Conservation (phyloP, 2,888 invertebrate genomes). For the Empis stercorea region DNA sequence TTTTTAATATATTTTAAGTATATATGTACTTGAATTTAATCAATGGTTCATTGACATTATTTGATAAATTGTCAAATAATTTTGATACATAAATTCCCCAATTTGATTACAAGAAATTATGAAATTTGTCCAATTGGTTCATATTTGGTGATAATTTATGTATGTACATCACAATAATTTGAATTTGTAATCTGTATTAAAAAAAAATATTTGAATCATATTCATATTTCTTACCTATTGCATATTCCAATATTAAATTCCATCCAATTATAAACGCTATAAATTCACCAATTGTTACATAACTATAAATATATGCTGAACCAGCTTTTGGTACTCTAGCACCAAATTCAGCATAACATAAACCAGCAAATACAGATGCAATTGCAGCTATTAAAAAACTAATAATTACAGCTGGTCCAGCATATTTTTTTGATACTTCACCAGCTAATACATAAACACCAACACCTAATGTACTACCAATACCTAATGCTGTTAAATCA, state of each 20-base stretch:
- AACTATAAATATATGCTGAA: slow-evolving; percentile 87
- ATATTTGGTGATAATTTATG: no score
- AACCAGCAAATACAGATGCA: slow-evolving; percentile 77
- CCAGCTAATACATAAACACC: slow-evolving; percentile 86
- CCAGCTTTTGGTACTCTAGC: slow-evolving; percentile 81
- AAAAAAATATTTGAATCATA: no score
- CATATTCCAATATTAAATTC: slow-evolving; percentile 83
- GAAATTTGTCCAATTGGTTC: no score
- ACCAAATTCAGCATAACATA: slow-evolving; percentile 87
- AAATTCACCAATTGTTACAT: slow-evolving; percentile 85
- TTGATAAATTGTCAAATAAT: no score
- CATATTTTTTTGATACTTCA: slow-evolving; percentile 62
- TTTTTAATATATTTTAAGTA: no score
- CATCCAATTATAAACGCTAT: slow-evolving; percentile 86
- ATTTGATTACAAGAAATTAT: no score
- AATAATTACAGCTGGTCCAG: slow-evolving; percentile 76
- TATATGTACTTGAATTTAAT: no score
- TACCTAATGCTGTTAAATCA: slow-evolving; percentile 71
- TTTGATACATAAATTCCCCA: no score
- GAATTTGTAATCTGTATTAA: no score
- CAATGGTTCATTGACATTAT: no score
- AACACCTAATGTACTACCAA: slow-evolving; percentile 75
- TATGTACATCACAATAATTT: no score
- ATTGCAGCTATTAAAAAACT: slow-evolving; percentile 82
- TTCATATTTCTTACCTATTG: slow-evolving; percentile 48